A percentile compares a stretch with the other conserved stretches of the same genome.
Conservation (phyloP, 2,888 invertebrate species). For the Oligia fasciuncula region DNA sequence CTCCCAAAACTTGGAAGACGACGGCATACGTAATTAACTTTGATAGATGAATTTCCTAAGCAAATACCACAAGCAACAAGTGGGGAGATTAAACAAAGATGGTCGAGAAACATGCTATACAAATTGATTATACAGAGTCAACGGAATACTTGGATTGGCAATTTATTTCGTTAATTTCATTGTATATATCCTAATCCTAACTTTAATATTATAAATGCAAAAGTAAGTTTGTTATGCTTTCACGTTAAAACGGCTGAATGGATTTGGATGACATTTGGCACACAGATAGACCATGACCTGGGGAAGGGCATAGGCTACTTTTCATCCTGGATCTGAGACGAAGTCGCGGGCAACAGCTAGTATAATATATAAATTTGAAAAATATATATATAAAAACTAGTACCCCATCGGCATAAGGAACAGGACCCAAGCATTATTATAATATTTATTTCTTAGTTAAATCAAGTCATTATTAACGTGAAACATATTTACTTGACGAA, state of each 20-base stretch:
- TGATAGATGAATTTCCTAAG: slow-evolving; percentile 46
- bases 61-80: slow-evolving; percentile 39
- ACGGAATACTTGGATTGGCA: not conserved
- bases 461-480: not conserved
- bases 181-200: not conserved
- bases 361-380: not conserved
- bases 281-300: no score
- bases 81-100: slow-evolving; percentile 17
- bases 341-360: no score
- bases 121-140: slow-evolving; percentile 4
- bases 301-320: no score
- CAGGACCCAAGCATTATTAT: not conserved
- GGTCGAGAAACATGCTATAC: slow-evolving; percentile 25
- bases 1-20: slow-evolving; percentile 40
- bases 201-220: no score
- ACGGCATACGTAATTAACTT: slow-evolving; percentile 49
- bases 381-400: no score
- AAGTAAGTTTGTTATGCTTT: no score
- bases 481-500: not conserved
- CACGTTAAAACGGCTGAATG: no score
- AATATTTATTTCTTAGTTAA: not conserved
- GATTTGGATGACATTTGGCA: no score
- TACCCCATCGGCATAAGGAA: not conserved
- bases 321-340: no score
- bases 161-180: not conserved